These are phyloP conservation scores for Alectoris magna DNA, from an alignment of 2,797 vertebrate species.

Conservation along the genomic window DNA sequence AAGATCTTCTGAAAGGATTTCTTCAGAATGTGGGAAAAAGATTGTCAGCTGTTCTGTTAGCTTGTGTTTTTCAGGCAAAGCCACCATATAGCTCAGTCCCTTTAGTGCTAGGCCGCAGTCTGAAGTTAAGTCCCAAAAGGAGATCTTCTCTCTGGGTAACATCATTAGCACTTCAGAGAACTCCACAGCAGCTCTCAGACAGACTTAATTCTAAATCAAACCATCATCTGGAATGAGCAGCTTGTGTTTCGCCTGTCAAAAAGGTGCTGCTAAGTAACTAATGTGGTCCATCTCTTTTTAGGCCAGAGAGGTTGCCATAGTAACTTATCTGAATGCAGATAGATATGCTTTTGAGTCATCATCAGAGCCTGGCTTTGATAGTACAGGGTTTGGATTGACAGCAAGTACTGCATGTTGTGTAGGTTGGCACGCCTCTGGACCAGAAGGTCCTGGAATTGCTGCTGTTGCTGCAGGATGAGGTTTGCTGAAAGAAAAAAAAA, in stretches of 20 bases:
- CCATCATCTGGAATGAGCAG: slow-evolving; percentile 62
- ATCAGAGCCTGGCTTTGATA: slow-evolving; percentile 21
- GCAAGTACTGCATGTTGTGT: slow-evolving; percentile 46
- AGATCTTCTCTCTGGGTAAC: slow-evolving; percentile 15
- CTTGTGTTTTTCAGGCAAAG: not conserved
- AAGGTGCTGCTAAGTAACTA: slow-evolving; percentile 67
- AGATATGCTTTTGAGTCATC: slow-evolving; percentile 56
- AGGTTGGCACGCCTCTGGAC: slow-evolving; percentile 60
- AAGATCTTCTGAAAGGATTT: not conserved
- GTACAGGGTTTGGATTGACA: slow-evolving; percentile 41
- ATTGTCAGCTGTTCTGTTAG: not conserved
- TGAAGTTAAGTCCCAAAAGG: slow-evolving; percentile 27
- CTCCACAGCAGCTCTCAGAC: not conserved
- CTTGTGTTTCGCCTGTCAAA: slow-evolving; percentile 69
- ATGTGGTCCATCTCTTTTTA: slow-evolving; percentile 70
- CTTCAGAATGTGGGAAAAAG: not conserved
- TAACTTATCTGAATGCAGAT: slow-evolving; percentile 32
- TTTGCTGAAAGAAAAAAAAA: not conserved
- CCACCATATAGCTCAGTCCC: not conserved
- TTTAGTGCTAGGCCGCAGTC: not conserved
- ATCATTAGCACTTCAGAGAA: slow-evolving; percentile 5
- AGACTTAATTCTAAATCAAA: slow-evolving; percentile 31
- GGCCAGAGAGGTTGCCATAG: slow-evolving; percentile 64
- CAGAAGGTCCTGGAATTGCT: slow-evolving; percentile 61
- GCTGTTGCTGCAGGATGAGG: slow-evolving; percentile 27